A percentile compares a stretch with the other conserved stretches of the same genome.
These are phyloP conservation scores for Macaria liturata DNA, from an alignment of 2,888 invertebrate species.

Conservation along the genomic window DNA sequence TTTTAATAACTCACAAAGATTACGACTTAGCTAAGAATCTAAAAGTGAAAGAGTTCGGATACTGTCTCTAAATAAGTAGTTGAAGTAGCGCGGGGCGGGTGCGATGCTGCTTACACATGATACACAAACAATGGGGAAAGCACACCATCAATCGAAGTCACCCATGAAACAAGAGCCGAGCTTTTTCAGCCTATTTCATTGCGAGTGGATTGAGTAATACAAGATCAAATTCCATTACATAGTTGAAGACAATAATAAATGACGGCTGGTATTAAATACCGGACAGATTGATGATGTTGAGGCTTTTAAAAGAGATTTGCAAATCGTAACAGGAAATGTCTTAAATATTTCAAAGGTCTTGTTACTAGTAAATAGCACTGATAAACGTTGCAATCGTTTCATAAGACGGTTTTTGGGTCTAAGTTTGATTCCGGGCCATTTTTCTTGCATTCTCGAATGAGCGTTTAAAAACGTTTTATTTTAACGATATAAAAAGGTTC, in stretches of 20 bases:
- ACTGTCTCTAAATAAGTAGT: not conserved
- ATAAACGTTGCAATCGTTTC: not conserved
- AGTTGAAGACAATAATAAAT: slow-evolving; percentile 12
- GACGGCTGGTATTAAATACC: slow-evolving; percentile 13
- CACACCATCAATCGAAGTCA: slow-evolving; percentile 21
- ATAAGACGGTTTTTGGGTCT: not conserved
- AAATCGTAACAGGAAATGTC: slow-evolving; percentile 8
- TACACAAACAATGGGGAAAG: slow-evolving; percentile 22
- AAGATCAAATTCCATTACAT: slow-evolving; percentile 10
- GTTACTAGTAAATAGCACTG: not conserved
- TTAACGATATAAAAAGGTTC: slow-evolving; percentile 22
- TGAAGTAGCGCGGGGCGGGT: slow-evolving; percentile 1
- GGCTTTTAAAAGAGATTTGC: not conserved
- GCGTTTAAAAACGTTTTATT: slow-evolving; percentile 27
- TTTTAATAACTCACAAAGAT: no score
- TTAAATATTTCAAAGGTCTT: slow-evolving; percentile 12
- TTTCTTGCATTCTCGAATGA: slow-evolving; percentile 6
- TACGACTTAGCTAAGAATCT: no score
- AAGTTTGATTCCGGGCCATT: not conserved
- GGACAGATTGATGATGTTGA: slow-evolving; percentile 7
- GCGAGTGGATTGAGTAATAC: slow-evolving; percentile 11
- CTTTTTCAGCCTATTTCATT: slow-evolving; percentile 7
- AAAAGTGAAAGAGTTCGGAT: not conserved
- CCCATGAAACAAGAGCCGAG: slow-evolving; percentile 8
- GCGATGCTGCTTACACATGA: slow-evolving; percentile 13